A percentile compares a stretch with the other conserved stretches of the same genome.
Conservation (phyloP, 2,797 vertebrate genomes). For the Jordanella pulchra region DNA sequence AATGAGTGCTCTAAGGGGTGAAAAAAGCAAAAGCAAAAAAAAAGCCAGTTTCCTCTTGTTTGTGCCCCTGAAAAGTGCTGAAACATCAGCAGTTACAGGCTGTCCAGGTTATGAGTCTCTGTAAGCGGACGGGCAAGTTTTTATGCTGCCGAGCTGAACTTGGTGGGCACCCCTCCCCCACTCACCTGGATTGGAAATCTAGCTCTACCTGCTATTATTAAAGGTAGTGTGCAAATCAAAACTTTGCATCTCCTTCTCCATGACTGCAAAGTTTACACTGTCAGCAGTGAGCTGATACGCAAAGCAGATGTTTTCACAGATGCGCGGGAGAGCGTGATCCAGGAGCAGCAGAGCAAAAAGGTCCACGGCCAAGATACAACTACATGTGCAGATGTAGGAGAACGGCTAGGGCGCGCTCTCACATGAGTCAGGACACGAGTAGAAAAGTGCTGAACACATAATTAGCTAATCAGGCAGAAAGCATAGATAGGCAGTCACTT, state of each 20-base stretch:
- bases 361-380: conserved; percentile 29
- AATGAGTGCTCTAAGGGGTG: conserved; percentile 58
- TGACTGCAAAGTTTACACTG: conserved; percentile 44
- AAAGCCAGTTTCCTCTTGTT: conserved; percentile 70
- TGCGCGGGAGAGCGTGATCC: conserved; percentile 53
- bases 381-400: conserved; percentile 21
- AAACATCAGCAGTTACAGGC: conserved; percentile 77
- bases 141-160: conserved; percentile 56
- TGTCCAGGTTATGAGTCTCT: conserved; percentile 72
- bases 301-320: conserved; percentile 55
- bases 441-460: conserved; percentile 69
- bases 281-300: conserved; percentile 43
- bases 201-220: conserved; percentile 17
- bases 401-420: conserved; percentile 18
- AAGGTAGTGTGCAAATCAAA: conserved; percentile 51
- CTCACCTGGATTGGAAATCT: conserved; percentile 50
- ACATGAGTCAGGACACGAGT: conserved; percentile 35
- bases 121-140: conserved; percentile 60
- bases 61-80: conserved; percentile 73
- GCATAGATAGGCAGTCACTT: conserved; percentile 71
- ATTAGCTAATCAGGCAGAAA: conserved; percentile 72
- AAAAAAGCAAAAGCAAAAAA: conserved; percentile 59
- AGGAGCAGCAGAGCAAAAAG: conserved; percentile 28
- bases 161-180: conserved; percentile 15
- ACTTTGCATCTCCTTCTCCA: conserved; percentile 66